phyloP scores from a whole-genome alignment of 2,888 invertebrate species.

The Lomographa bimaculata region DNA sequence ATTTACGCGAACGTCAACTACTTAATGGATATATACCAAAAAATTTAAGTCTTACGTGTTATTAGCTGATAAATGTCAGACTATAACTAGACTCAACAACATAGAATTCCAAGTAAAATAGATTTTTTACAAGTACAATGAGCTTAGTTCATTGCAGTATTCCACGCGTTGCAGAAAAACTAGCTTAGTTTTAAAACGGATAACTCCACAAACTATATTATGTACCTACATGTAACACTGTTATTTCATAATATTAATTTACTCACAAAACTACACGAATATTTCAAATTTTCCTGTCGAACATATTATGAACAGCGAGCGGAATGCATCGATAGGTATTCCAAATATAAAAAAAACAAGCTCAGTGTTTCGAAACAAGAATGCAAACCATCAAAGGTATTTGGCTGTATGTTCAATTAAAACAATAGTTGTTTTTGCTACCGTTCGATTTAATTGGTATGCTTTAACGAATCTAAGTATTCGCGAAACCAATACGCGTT shows the following conservation, averaged over 20 bases:
- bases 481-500: conserved; percentile 20
- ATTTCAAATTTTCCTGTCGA: conserved; percentile 16
- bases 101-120: no score
- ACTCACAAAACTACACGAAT: conserved; percentile 15
- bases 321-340: conserved; percentile 19
- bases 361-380: conserved; percentile 25
- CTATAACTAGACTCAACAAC: no score
- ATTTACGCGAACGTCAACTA: no score
- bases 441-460: conserved; percentile 26
- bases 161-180: no score
- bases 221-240: conserved; percentile 1
- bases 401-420: conserved; percentile 32
- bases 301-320: conserved; percentile 15
- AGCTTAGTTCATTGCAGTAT: no score
- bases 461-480: conserved; percentile 24
- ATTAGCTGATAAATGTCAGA: no score
- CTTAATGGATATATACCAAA: no score
- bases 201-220: no score
- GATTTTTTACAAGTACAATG: no score
- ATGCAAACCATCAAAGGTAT: conserved; percentile 28
- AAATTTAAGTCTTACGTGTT: no score
- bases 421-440: conserved; percentile 24
- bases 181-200: no score
- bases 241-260: conserved; percentile 12
- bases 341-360: no score